A percentile compares a stretch with the other conserved stretches of the same genome.
Conservation (phyloP, 2,888 invertebrate species). For the Venusia cambrica region DNA sequence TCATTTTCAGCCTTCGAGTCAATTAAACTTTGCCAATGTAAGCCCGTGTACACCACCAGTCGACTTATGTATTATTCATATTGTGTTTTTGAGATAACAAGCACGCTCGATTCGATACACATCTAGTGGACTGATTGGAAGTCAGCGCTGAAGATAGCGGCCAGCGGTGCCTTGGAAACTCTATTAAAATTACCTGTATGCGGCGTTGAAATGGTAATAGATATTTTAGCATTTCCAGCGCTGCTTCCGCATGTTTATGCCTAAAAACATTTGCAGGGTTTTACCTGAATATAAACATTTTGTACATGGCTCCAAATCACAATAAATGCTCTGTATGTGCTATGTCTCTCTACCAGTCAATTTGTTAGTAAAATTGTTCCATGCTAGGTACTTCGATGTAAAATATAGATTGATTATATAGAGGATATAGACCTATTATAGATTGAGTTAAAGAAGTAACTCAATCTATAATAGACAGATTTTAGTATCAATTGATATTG, state of each 20-base stretch:
- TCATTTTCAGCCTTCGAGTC: conserved; percentile 77
- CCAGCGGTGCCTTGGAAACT: conserved; percentile 46
- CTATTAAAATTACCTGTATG: conserved; percentile 54
- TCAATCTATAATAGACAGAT: too few relatives aligned
- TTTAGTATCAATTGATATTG: not conserved
- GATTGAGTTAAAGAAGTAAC: too few relatives aligned
- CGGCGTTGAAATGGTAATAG: conserved; percentile 27
- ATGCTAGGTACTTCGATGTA: too few relatives aligned
- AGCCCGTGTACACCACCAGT: conserved; percentile 61
- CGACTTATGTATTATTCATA: conserved; percentile 79
- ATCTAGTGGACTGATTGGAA: conserved; percentile 75
- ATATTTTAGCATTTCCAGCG: conserved; percentile 37
- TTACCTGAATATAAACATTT: conserved; percentile 15
- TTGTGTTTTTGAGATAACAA: conserved; percentile 80
- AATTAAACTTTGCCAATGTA: conserved; percentile 78
- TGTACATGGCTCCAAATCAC: conserved; percentile 2
- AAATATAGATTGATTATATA: too few relatives aligned
- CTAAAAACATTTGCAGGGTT: not conserved
- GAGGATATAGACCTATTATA: too few relatives aligned
- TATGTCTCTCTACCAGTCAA: too few relatives aligned
- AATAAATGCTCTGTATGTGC: not conserved
- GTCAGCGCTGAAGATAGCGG: conserved; percentile 46
- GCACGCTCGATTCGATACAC: conserved; percentile 74
- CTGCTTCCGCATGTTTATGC: conserved; percentile 8
- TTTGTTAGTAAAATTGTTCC: too few relatives aligned